These are phyloP conservation scores for Rhabdornis inornatus DNA, from an alignment of 2,113 vertebrate species.

Conservation along the genomic window DNA sequence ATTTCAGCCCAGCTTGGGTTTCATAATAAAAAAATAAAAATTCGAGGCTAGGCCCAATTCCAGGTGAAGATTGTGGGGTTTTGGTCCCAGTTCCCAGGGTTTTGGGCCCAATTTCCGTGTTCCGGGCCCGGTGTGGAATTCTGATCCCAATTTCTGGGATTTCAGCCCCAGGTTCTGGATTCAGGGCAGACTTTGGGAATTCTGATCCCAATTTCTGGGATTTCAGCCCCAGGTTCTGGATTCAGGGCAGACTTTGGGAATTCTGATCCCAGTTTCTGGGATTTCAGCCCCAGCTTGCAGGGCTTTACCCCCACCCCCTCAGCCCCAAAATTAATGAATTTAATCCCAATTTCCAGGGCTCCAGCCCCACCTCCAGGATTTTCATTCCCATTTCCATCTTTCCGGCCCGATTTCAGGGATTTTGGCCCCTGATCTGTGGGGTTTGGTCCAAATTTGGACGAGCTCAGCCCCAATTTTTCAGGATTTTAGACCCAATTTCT, in stretches of 20 bases:
- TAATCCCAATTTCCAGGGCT: not conserved
- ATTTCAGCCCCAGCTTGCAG: not conserved
- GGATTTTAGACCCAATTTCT: not conserved
- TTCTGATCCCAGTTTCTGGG: not conserved
- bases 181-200: not conserved
- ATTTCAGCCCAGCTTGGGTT: too few relatives aligned
- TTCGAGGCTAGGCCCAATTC: not conserved
- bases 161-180: not conserved
- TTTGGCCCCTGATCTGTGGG: not conserved
- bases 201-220: not conserved
- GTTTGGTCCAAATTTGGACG: not conserved
- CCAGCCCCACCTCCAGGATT: not conserved
- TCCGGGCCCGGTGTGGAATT: not conserved
- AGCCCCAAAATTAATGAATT: not conserved
- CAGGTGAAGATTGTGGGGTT: not conserved
- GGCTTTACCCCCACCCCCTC: too few relatives aligned
- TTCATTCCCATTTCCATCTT: not conserved
- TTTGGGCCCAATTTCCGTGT: fast-evolving
- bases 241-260: not conserved
- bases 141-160: too few relatives aligned
- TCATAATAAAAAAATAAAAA: too few relatives aligned
- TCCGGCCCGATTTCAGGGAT: too few relatives aligned
- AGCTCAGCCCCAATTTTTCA: too few relatives aligned
- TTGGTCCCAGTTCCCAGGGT: too few relatives aligned
- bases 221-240: not conserved